A percentile compares a stretch with the other conserved stretches of the same genome.
Conservation (phyloP, 2,888 invertebrate species). For the Drosophila melanosoma region DNA sequence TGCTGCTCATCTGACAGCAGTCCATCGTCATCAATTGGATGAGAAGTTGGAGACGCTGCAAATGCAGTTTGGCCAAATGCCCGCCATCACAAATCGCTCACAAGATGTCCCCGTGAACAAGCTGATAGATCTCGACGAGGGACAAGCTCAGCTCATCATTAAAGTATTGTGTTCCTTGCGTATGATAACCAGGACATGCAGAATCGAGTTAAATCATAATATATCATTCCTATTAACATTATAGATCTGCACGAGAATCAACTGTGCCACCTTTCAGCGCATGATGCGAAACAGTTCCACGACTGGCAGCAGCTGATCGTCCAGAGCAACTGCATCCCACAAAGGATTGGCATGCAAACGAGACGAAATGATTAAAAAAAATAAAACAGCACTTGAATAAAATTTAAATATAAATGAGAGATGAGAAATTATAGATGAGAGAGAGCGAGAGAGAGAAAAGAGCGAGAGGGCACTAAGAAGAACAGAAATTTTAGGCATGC, state of each 20-base stretch:
- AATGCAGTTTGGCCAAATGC: slow-evolving; percentile 75
- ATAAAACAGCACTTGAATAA: background rate
- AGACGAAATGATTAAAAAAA: background rate
- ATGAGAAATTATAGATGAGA: background rate
- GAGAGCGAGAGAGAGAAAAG: no score
- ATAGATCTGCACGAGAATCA: background rate
- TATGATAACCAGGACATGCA: slow-evolving; percentile 35
- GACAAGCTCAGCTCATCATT: background rate
- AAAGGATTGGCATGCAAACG: slow-evolving; percentile 6
- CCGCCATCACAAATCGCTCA: slow-evolving; percentile 53
- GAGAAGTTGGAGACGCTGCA: slow-evolving; percentile 70
- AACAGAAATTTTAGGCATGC: background rate
- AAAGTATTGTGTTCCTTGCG: background rate
- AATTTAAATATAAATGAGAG: no score
- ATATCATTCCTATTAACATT: slow-evolving; percentile 25
- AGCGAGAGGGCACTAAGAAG: background rate
- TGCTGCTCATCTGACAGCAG: slow-evolving; percentile 48
- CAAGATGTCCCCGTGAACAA: slow-evolving; percentile 22
- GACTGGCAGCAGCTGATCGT: background rate
- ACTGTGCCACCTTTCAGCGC: slow-evolving; percentile 5
- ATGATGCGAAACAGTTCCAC: slow-evolving; percentile 33
- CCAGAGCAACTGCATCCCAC: background rate
- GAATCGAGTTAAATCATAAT: slow-evolving; percentile 49
- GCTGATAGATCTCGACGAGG: background rate
- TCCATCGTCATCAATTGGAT: slow-evolving; percentile 57